These are phyloP conservation scores for Antechinus stuartii DNA, from an alignment of 2,113 vertebrate genomes.

Conservation along the genomic window DNA sequence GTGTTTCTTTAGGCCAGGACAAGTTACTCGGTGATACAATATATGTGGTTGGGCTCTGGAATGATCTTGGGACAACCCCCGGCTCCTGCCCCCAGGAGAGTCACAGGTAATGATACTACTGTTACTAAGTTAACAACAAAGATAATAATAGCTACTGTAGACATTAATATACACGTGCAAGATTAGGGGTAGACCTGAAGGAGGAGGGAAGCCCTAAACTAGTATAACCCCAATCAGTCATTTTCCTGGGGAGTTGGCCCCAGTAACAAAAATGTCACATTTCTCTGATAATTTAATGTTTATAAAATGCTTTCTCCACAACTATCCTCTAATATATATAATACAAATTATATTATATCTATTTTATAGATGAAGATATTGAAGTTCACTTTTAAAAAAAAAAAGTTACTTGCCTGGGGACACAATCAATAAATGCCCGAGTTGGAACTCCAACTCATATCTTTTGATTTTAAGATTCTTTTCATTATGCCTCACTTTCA, in stretches of 20 bases:
- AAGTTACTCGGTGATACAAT: background rate
- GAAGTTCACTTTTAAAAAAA: background rate
- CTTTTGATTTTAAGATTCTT: too few species aligned
- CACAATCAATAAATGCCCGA: too few species aligned
- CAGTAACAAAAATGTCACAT: background rate
- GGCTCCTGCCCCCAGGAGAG: slow-evolving; percentile 23
- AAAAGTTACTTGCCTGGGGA: too few species aligned
- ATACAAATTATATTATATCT: background rate
- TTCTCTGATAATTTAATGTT: background rate
- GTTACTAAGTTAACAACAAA: background rate
- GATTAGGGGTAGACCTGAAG: too few species aligned
- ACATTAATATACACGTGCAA: background rate
- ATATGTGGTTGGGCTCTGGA: slow-evolving; percentile 7
- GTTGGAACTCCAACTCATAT: too few species aligned
- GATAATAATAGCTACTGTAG: background rate
- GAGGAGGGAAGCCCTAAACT: too few species aligned
- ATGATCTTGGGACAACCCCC: slow-evolving; percentile 12
- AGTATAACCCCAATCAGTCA: too few species aligned
- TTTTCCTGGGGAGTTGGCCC: too few species aligned
- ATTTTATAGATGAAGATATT: background rate
- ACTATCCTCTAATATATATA: background rate
- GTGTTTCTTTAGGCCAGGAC: slow-evolving; percentile 43
- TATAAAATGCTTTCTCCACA: too few species aligned
- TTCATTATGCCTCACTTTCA: too few species aligned
- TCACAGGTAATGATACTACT: background rate